Base-by-base conservation (phyloP, 1,140 invertebrate genomes). In the Drosophila seguyi region DNA sequence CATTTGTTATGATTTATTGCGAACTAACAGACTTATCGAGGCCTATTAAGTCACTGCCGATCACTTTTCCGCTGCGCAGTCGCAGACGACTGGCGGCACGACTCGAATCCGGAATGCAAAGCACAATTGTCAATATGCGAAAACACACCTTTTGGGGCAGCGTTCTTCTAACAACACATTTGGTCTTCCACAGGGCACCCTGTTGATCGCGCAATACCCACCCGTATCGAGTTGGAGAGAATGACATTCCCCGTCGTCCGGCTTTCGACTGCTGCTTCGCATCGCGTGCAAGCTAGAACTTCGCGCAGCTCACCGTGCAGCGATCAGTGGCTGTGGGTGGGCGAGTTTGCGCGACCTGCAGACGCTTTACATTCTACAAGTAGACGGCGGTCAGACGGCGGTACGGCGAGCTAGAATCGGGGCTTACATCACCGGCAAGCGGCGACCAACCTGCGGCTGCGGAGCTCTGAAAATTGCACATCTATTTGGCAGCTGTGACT, bases 401-500 rank as follows among this genome's bases (percentile, higher is more conserved):
- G 55, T 42, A 50, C 16, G 38, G 61, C 67, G 22, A 31, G 44
- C 44, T 39, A 58, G 62, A 76, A 60, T 56, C 55, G 62, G 73
- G 66, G 74, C 74, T 77, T 77, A 77, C 74, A 77, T 77, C 74
- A 77, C 73, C 61, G 27, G 44, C 36, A 18, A 50, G 62, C 50
- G 69, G 53, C 29, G 67, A 50, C 67, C 68, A 72, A 72, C 68
- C 68, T 72, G 69, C 68, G 68, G 66, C 55, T 57, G 41, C 65
- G 42, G 41, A 71, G 65, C 63, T 71, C 45, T 48, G 42, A 48
- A 20, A 50, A 86, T 79, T 86, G 83, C 84, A 90, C 84, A 87
- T 87, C 84, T 80, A 90, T 90, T 84, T 67, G 76, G 71, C 53
- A 68, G 59, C 44, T 71, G 79, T 57, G 67, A 16, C 34, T 66